Conservation (phyloP, 1,140 invertebrate genomes). For the Holcopasites calliopsidis region DNA sequence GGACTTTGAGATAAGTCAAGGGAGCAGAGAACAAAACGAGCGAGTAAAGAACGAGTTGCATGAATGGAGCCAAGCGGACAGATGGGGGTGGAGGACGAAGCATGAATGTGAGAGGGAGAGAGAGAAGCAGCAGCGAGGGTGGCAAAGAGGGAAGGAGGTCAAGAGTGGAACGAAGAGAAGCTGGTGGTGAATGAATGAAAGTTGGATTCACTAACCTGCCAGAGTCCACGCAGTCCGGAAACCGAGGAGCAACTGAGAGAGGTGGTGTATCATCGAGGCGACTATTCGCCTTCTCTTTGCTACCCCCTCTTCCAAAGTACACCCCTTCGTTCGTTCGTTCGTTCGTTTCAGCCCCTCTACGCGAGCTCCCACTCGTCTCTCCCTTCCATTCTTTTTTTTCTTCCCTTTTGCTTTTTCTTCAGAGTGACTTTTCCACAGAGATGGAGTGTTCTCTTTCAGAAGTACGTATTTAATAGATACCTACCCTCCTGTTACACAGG, state of each 20-base stretch:
- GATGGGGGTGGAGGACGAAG: neutral
- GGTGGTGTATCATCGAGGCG: conserved; percentile 53
- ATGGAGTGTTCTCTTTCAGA: neutral
- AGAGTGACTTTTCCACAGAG: neutral
- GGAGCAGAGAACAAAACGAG: conserved; percentile 9
- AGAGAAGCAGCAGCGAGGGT: conserved; percentile 17
- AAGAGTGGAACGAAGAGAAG: conserved; percentile 41
- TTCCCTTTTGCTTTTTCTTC: neutral
- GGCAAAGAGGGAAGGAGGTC: conserved; percentile 32
- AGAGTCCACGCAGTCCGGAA: conserved; percentile 61
- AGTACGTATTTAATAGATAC: no score
- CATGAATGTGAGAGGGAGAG: conserved; percentile 17
- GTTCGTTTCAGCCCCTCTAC: conserved; percentile 17
- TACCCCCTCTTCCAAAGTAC: conserved; percentile 34
- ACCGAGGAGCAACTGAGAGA: conserved; percentile 62
- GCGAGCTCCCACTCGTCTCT: neutral
- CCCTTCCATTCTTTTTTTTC: neutral
- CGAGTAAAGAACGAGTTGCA: conserved; percentile 21
- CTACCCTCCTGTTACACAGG: neutral
- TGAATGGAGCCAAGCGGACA: conserved; percentile 30
- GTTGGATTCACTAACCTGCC: conserved; percentile 61
- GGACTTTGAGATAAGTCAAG: conserved; percentile 14
- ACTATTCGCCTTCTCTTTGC: conserved; percentile 54
- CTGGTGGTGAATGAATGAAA: conserved; percentile 62
- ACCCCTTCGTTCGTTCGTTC: conserved; percentile 26